Evolutionary conservation across 2,113 vertebrate genomes (phyloP).

Genomic region (Neopipo cinnamomea): DNA sequence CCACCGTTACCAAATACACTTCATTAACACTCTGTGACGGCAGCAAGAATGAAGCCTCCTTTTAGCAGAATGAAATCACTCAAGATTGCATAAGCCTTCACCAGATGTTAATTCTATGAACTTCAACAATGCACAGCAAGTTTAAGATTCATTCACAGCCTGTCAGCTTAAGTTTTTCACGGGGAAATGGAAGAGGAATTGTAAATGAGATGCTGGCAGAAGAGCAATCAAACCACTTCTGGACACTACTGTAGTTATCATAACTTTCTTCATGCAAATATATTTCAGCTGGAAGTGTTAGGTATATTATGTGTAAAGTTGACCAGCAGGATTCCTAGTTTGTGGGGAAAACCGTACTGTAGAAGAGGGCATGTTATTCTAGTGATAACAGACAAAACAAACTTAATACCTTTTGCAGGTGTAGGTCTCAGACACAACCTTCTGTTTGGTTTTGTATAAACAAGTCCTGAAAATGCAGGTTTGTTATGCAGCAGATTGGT

Average conservation of each 20-base stretch:
- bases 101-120: too few species aligned
- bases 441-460: not conserved
- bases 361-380: not conserved
- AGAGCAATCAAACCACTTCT: too few species aligned
- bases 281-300: not conserved
- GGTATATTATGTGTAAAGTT: not conserved
- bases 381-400: not conserved
- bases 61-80: not conserved
- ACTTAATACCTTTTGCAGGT: not conserved
- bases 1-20: not conserved
- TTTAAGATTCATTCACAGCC: not conserved
- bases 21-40: not conserved
- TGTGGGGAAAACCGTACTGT: not conserved
- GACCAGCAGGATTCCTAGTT: not conserved
- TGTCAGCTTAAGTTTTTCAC: not conserved
- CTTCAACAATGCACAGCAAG: not conserved
- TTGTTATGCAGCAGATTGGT: not conserved
- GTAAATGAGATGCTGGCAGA: not conserved
- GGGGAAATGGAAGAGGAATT: not conserved
- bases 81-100: not conserved
- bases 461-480: not conserved
- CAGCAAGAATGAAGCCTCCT: not conserved
- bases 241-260: not conserved
- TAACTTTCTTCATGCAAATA: not conserved
- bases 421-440: not conserved